Percentiles rank a stretch among this genome's conserved stretches.
Evolutionary conservation across 2,113 vertebrate species (phyloP).

Genomic region (Macrotus californicus): DNA sequence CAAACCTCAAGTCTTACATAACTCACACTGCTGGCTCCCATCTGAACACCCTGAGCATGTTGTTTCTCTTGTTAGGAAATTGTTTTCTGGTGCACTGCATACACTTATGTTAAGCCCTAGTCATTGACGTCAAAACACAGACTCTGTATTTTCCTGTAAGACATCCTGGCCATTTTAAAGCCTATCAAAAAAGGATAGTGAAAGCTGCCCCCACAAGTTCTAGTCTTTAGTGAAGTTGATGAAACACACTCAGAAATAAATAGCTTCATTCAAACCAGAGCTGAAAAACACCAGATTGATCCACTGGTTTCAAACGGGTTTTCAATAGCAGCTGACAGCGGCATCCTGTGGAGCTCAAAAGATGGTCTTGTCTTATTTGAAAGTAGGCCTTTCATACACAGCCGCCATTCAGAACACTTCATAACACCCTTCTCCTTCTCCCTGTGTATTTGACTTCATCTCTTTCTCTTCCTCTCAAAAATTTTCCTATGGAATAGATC

Average conservation of each 20-base stretch:
- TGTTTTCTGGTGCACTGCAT: neutral
- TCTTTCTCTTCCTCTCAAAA: constrained; percentile 46
- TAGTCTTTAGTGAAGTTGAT: constrained; percentile 14
- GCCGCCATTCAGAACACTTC: constrained; percentile 46
- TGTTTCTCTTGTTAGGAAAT: neutral
- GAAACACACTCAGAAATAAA: constrained; percentile 68
- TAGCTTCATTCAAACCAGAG: constrained; percentile 69
- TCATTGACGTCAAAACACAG: constrained; percentile 41
- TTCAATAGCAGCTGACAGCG: constrained; percentile 56
- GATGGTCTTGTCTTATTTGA: constrained; percentile 74
- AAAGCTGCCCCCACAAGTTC: constrained; percentile 16
- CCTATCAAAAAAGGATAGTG: neutral
- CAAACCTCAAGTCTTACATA: neutral
- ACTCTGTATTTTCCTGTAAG: neutral
- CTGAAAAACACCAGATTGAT: constrained; percentile 70
- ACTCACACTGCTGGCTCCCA: neutral
- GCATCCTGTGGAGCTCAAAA: constrained; percentile 71
- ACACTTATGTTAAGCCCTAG: neutral
- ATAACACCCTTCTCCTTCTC: constrained; percentile 34
- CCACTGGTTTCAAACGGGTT: constrained; percentile 61
- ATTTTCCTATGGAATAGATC: constrained; percentile 64
- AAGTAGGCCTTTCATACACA: constrained; percentile 62
- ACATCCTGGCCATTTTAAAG: neutral
- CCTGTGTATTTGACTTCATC: neutral
- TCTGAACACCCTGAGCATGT: neutral